Conservation (phyloP, 2,797 vertebrate species). For the Hippocampus kuda region DNA sequence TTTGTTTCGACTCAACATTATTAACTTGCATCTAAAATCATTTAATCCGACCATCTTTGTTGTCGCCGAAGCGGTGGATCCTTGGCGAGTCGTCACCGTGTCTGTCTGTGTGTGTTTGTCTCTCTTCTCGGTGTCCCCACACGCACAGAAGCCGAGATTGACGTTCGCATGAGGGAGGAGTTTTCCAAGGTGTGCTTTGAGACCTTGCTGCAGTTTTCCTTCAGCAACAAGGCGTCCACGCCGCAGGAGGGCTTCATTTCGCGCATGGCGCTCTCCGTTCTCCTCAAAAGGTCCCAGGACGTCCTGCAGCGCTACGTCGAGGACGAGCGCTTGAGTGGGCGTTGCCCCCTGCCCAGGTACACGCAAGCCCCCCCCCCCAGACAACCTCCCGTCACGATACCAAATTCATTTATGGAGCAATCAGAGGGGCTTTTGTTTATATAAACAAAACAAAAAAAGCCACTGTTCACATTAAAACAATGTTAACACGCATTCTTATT, state of each 20-base stretch:
- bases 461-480: no score
- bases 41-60: no score
- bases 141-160: constrained; percentile 94
- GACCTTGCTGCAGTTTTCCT: constrained; percentile 96
- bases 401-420: no score
- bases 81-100: background rate
- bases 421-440: no score
- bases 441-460: no score
- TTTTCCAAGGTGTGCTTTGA: constrained; percentile 99
- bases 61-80: no score
- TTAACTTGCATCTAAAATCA: no score
- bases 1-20: no score
- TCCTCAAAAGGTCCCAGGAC: constrained; percentile 91
- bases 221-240: constrained; percentile 97
- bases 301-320: constrained; percentile 89
- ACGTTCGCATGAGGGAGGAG: constrained; percentile 92
- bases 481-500: no score
- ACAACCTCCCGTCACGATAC: no score
- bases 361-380: background rate
- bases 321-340: constrained; percentile 89
- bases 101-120: background rate
- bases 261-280: constrained; percentile 94
- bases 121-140: background rate
- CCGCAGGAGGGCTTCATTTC: constrained; percentile 99
- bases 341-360: constrained; percentile 95